phyloP scores from a whole-genome alignment of 2,888 invertebrate genomes.

The Cerastis rubricosa region DNA sequence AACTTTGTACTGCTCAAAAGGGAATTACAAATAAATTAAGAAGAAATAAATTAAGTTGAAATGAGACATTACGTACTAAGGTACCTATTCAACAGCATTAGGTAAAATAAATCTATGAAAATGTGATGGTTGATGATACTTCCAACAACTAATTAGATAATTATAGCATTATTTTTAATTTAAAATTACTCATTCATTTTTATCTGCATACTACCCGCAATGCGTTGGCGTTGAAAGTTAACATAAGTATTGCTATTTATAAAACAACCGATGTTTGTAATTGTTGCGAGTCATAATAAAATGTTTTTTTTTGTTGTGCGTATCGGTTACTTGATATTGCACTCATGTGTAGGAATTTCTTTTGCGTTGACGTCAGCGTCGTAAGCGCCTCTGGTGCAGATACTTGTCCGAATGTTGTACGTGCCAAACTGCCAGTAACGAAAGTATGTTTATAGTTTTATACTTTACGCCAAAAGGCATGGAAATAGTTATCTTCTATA shows the following conservation, averaged over 20 bases:
- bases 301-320: slow-evolving; percentile 10
- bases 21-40: neutral
- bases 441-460: neutral
- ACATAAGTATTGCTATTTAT: slow-evolving; percentile 14
- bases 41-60: neutral
- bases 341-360: slow-evolving; percentile 33
- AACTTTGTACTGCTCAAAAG: neutral
- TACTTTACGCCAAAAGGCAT: neutral
- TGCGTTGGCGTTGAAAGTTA: neutral
- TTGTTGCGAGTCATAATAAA: neutral
- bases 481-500: no score
- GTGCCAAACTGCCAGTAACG: slow-evolving; percentile 17
- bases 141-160: neutral
- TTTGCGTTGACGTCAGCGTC: neutral
- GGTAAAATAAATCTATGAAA: neutral
- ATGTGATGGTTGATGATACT: neutral
- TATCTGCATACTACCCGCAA: neutral
- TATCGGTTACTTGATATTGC: neutral
- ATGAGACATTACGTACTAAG: neutral
- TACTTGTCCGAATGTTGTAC: slow-evolving; percentile 2
- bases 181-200: slow-evolving; percentile 1
- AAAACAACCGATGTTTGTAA: slow-evolving; percentile 19
- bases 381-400: slow-evolving; percentile 4
- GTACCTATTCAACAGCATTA: neutral
- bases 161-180: neutral